Evolutionary conservation across 2,888 invertebrate species (phyloP).

Genomic region (Synergus gifuensis): DNA sequence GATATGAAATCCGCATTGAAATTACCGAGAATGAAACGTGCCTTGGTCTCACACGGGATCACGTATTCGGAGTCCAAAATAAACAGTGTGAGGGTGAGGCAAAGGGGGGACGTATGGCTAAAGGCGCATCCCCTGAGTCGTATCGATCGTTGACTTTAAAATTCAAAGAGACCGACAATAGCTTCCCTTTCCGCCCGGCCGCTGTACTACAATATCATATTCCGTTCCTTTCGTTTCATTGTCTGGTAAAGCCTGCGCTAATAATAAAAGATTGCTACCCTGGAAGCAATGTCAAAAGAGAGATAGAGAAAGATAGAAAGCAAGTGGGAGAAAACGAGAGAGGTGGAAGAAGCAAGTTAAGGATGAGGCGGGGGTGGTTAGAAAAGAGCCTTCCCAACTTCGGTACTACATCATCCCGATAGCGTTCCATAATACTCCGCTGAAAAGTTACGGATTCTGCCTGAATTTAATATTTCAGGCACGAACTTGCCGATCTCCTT

Average conservation of each 20-base stretch:
- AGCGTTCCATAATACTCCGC: constrained; percentile 70
- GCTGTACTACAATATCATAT: constrained; percentile 77
- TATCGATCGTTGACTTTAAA: constrained; percentile 78
- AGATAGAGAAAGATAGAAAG: constrained; percentile 51
- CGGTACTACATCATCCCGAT: constrained; percentile 75
- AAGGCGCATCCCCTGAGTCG: constrained; percentile 76
- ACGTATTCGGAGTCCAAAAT: constrained; percentile 49
- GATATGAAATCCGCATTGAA: constrained; percentile 1
- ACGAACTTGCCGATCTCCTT: constrained; percentile 54
- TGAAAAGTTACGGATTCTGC: constrained; percentile 75
- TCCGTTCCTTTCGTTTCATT: constrained; percentile 78
- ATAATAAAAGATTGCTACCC: constrained; percentile 78
- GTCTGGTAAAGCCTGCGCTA: constrained; percentile 78
- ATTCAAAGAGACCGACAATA: constrained; percentile 79
- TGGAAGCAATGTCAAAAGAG: constrained; percentile 71
- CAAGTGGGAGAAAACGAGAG: constrained; percentile 47
- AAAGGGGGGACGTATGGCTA: constrained; percentile 70
- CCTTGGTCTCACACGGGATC: constrained; percentile 33
- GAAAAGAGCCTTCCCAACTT: constrained; percentile 69
- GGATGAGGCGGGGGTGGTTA: constrained; percentile 54
- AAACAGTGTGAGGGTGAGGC: constrained; percentile 50
- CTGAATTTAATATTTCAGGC: constrained; percentile 76
- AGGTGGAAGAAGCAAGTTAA: constrained; percentile 44
- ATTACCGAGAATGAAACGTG: constrained; percentile 29
- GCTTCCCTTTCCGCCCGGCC: constrained; percentile 73